Conservation (phyloP, 1,140 invertebrate genomes). For the Drosophila orosa region DNA sequence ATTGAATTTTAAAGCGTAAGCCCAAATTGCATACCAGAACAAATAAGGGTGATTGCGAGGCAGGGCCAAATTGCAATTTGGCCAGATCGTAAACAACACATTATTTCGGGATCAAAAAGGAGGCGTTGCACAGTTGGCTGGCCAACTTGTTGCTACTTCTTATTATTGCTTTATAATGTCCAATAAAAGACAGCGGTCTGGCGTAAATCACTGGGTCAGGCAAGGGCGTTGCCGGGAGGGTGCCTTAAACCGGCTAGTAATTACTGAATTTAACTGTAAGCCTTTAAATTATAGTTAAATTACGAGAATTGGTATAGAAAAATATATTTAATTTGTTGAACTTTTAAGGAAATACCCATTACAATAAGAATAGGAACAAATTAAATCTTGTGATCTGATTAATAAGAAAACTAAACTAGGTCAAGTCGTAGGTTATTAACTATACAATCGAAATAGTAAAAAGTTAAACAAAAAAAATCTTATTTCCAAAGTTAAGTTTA, state of each 20-base stretch:
- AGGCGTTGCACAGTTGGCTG: slow-evolving; percentile 50
- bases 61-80: slow-evolving; percentile 21
- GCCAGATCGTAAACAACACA: slow-evolving; percentile 57
- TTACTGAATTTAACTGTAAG: neutral
- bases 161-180: slow-evolving; percentile 75
- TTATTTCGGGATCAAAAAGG: slow-evolving; percentile 34
- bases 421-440: neutral
- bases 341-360: neutral
- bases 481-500: neutral
- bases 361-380: too few species aligned
- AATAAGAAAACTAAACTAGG: neutral
- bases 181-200: slow-evolving; percentile 44
- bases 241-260: too few species aligned
- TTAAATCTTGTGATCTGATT: too few species aligned
- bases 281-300: neutral
- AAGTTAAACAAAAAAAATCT: too few species aligned
- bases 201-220: slow-evolving; percentile 36
- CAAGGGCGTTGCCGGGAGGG: slow-evolving; percentile 11
- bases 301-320: neutral
- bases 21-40: slow-evolving; percentile 28
- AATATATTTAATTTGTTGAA: neutral
- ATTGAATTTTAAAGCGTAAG: slow-evolving; percentile 61
- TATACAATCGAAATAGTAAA: neutral
- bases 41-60: slow-evolving; percentile 49
- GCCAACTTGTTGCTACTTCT: slow-evolving; percentile 56